Evolutionary conservation across 1,140 invertebrate genomes (phyloP), one percentile per base, ranked within the genome.

Genomic region (Sipha flava): DNA sequence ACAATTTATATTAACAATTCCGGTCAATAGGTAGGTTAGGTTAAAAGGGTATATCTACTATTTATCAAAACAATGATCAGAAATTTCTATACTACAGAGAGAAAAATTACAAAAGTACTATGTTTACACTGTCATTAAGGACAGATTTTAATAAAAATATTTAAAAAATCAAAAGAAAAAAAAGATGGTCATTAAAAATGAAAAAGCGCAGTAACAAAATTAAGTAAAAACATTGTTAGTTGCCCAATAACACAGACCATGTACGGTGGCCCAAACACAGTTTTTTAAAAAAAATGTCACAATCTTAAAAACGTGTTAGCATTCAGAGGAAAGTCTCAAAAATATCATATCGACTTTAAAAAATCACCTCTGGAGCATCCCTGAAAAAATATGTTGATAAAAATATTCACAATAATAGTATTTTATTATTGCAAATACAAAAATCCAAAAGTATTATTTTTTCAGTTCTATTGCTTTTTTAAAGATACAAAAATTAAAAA

Each of bases 301-400:
- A 77, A 54, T 40, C 47, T 70, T 10, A 70, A 70, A 70, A 70
- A 68, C 45, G 40, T 45, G 40, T 45, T 29, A 59, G 10, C n/a
- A n/a, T 26, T 77, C 52, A 57, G 73, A 77, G 73, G 73, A 16
- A 75, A 77, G 73, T 77, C 73, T 40, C 52, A 77, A 77, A 77
- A 77, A 57, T 43, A 77, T 54, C 10, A 54, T 34, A 52, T 77
- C 2, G 73, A 77, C 73, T 77, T 77, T 26, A 26, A 59, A 73
- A 73, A 73, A 49, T 54, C 31, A 54, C 73, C 73, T 77, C 73
- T 77, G 21, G 14, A 77, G 5, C 34, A 40, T 40, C 43, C 49
- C 49, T 77, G 49, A 40, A 73, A 77, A 77, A 77, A 34, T 70
- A 6, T 70, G n/a, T n/a, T 43, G 21, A 29, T 47, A 45, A 70